phyloP scores from a whole-genome alignment of 2,797 vertebrate genomes.

The Lerista edwardsae region DNA sequence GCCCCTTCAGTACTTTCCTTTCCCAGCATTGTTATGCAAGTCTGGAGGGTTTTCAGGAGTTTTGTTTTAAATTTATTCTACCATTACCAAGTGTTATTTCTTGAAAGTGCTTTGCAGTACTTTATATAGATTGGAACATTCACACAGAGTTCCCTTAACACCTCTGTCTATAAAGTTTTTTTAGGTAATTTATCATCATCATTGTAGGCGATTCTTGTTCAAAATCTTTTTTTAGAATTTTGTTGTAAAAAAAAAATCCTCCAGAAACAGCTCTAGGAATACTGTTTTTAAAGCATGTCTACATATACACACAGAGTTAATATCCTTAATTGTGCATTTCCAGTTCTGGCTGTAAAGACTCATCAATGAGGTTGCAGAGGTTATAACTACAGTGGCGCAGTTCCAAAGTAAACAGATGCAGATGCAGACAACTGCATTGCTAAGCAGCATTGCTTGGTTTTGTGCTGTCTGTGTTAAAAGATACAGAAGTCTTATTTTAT shows the following conservation, averaged over 20 bases:
- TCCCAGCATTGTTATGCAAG: neutral
- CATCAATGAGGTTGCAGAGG: conserved; percentile 50
- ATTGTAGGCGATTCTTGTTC: neutral
- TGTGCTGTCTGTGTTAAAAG: neutral
- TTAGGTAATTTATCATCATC: conserved; percentile 15
- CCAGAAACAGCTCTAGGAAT: neutral
- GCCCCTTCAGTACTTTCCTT: neutral
- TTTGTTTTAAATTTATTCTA: neutral
- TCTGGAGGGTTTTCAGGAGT: neutral
- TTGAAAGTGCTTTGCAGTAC: neutral
- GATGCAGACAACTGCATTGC: conserved; percentile 23
- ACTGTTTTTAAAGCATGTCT: conserved; percentile 33
- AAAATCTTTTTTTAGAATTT: rapidly evolving
- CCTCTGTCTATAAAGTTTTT: neutral
- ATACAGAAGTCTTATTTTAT: neutral
- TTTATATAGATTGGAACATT: neutral
- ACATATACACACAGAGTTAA: conserved; percentile 28
- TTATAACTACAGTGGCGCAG: conserved; percentile 37
- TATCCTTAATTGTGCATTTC: conserved; percentile 29
- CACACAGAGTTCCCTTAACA: neutral
- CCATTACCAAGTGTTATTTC: neutral
- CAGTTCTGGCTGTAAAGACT: conserved; percentile 21
- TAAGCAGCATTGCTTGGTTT: conserved; percentile 10
- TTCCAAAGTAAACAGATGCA: conserved; percentile 48
- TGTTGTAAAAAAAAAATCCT: conserved; percentile 9